Conservation (phyloP, 2,113 vertebrate genomes). For the Prochilodus magdalenae region DNA sequence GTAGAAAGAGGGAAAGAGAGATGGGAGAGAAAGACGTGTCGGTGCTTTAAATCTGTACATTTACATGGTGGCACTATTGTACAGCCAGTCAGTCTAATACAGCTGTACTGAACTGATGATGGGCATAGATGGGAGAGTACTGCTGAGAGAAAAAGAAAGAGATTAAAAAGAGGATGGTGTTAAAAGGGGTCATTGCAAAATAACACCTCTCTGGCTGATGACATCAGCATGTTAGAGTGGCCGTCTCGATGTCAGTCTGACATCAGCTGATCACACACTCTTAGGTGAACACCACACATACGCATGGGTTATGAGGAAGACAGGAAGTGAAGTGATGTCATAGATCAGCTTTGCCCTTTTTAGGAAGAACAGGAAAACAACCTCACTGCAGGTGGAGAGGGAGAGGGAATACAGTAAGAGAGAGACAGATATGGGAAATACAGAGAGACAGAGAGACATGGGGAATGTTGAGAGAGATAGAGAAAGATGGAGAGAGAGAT, state of each 20-base stretch:
- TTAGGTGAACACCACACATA: not conserved
- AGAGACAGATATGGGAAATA: no score
- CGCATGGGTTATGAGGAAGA: not conserved
- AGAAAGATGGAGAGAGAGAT: no score
- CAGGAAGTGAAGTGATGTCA: not conserved
- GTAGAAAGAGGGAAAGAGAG: not conserved
- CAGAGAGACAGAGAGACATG: no score
- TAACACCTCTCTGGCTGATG: slow-evolving; percentile 28
- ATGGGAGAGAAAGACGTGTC: not conserved
- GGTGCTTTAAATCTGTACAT: no score
- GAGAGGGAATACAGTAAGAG: no score
- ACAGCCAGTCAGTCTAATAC: not conserved
- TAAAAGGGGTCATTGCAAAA: not conserved
- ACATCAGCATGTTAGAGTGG: slow-evolving; percentile 33
- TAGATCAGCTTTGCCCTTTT: not conserved
- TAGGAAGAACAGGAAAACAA: not conserved
- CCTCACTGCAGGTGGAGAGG: not conserved
- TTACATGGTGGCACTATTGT: no score
- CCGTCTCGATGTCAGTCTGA: slow-evolving; percentile 28
- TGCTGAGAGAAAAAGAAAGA: not conserved
- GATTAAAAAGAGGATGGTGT: not conserved
- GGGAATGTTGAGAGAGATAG: not conserved
- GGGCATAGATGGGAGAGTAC: not conserved
- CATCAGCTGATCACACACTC: slow-evolving; percentile 8
- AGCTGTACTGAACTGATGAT: not conserved